phyloP scores from a whole-genome alignment of 2,888 invertebrate genomes.

The Tineola bisselliella region DNA sequence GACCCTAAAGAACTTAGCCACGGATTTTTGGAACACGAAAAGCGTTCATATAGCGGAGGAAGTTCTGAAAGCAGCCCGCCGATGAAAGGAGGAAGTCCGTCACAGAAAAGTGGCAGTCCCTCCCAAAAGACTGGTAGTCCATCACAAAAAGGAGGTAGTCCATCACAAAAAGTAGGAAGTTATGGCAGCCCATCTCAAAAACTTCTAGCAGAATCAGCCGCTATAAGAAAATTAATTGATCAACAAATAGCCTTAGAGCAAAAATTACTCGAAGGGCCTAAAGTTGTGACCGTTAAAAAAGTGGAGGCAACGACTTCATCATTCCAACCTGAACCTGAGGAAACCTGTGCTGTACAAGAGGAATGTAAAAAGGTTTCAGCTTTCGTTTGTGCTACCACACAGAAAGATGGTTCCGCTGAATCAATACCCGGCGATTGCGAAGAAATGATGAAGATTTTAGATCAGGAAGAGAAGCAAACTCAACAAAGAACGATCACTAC shows the following conservation, averaged over 20 bases:
- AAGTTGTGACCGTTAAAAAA: constrained; percentile 56
- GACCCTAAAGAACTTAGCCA: constrained; percentile 64
- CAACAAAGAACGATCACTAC: constrained; percentile 31
- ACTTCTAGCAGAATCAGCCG: constrained; percentile 54
- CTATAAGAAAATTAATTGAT: constrained; percentile 58
- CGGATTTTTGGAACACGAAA: constrained; percentile 59
- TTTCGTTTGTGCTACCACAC: constrained; percentile 56
- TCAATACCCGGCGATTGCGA: constrained; percentile 69
- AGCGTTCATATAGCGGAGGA: constrained; percentile 65
- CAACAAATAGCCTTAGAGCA: constrained; percentile 60
- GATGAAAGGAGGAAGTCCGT: constrained; percentile 56
- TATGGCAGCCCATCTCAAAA: constrained; percentile 57
- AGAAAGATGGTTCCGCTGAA: constrained; percentile 59
- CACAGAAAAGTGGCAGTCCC: constrained; percentile 41
- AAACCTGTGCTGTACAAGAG: constrained; percentile 39
- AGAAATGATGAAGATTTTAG: constrained; percentile 68
- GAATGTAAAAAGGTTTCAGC: constrained; percentile 51
- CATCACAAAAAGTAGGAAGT: constrained; percentile 35
- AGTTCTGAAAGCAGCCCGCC: constrained; percentile 71
- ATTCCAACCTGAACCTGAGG: constrained; percentile 47
- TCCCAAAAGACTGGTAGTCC: constrained; percentile 53
- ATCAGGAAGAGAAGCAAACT: constrained; percentile 57
- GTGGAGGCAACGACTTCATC: constrained; percentile 59
- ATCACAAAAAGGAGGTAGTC: constrained; percentile 43
- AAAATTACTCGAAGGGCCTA: constrained; percentile 44